Conservation (phyloP, 2,113 vertebrate genomes). For the Stegastes partitus region DNA sequence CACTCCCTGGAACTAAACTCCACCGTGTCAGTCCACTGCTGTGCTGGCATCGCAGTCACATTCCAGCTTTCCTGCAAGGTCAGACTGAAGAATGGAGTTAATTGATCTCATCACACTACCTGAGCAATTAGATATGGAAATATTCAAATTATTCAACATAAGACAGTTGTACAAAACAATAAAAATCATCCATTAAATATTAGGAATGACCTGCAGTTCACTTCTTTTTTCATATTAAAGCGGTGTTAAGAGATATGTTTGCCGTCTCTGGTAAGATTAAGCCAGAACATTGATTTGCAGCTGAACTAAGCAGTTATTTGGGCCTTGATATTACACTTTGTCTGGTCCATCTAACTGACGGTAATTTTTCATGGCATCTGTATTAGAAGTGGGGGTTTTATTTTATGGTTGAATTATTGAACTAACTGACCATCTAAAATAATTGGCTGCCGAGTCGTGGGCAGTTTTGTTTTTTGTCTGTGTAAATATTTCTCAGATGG, state of each 20-base stretch:
- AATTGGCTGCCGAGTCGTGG: background rate
- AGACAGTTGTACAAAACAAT: background rate
- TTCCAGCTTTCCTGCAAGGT: slow-evolving; percentile 14
- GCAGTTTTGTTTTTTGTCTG: background rate
- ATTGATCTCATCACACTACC: background rate
- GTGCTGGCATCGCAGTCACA: slow-evolving; percentile 5
- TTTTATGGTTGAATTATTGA: background rate
- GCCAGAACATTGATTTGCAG: slow-evolving; percentile 13
- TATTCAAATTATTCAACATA: background rate
- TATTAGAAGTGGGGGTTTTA: slow-evolving; percentile 2
- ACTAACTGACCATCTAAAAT: background rate
- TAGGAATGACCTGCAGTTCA: background rate
- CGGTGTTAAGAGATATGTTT: background rate
- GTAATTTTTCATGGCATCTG: slow-evolving; percentile 1
- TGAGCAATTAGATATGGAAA: background rate
- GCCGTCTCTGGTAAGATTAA: background rate
- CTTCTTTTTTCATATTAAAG: background rate
- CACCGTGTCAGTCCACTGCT: background rate
- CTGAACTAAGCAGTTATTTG: slow-evolving; percentile 4
- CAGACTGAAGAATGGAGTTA: background rate
- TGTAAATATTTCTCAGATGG: background rate
- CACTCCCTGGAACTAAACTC: slow-evolving; percentile 6
- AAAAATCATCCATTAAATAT: background rate
- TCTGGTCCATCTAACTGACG: background rate
- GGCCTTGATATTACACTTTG: background rate